Base-by-base conservation (phyloP, 2,888 invertebrate genomes). In the Clivina fossor region DNA sequence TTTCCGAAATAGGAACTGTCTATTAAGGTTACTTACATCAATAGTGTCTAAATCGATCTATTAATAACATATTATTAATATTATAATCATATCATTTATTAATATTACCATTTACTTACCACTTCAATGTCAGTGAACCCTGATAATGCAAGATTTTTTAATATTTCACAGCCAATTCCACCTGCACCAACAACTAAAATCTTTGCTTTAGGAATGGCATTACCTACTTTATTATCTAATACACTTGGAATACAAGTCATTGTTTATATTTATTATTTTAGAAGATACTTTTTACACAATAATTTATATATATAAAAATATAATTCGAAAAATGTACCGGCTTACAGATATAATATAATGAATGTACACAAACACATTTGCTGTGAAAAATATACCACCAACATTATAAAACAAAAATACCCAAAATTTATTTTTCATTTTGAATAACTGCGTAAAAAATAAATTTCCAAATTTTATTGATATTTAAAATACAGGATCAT, bases 1-100 rank as follows among this genome's bases (percentile, higher is more conserved):
- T 68, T 93, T 93, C 70, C 95, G 91, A 69, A 99, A 99, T n/a
- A 99, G 76, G 74, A 99, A 99, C 74, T 99, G 99, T 30, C 99
- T 83, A 75, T 99, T 99, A 62, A 99, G 78, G 73, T 99, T 99
- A 77, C 97, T 97, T 56, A 99, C 90, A 77, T 99, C 99, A 71
- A 99, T 99, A 0, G 98, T 99, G 72, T 99, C 99, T 71, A 99
- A 81, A 80, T 99, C 99, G 75, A 99, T 93, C 97, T 98, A 77
- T 63, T 85, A 84, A 60, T 60, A 57, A 63, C 62, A 58, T 58
- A 48, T 7, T 18, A 8, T 49, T 55, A 48, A 7, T 18, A 8
- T 49, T 55, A 26, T 20, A 37, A 30, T 11, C 20, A 13, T 15
- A 30, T 35, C 15, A 28, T 57, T 37, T 15, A 20, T 46, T 53